Base-by-base conservation (phyloP, 37 sponge, comb jelly and placozoan species). In the Haliclona indistincta region DNA sequence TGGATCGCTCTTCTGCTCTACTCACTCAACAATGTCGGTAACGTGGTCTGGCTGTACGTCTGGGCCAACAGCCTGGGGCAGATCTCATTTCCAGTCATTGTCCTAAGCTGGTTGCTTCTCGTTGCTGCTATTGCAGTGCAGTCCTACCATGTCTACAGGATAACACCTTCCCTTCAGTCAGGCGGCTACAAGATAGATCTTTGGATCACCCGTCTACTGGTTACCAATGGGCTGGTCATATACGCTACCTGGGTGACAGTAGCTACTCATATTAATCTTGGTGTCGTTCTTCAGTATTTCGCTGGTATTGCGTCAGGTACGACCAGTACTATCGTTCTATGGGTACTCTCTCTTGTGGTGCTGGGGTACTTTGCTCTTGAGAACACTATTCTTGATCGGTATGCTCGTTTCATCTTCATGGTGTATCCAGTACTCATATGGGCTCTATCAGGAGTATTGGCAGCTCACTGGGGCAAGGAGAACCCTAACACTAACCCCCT, bases 391-490 rank as follows among this genome's bases (percentile, higher is more conserved):
- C 43, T 83, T 10, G 76, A 75, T 66, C 44, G 68, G 10, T 74
- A 39, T 30, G n/a, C 42, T 22, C 58, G 76, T 22, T 74, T 41
- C 32, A 44, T 67, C 34, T 53, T 68, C 63, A 37, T 54, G 4
- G 70, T 83, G 35, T 83, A 83, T 41, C 83, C 83, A 23, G 69
- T 75, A 6, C 22, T 83, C 17, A 67, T 75, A 2, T 83, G 83
- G 83, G 76, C 83, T 2, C 44, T 67, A 3, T 30, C 49, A 25
- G 83, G 75, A 1, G 25, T 74, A 4, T 11, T 67, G 33, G 7
- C 58, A 0, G n/a, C n/a, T n/a, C n/a, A n/a, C n/a, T 44, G 13
- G 10, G 38, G 74, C 25, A 54, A 56, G 45, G n/a, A 54, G 38
- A 51, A 20, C 7, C 68, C 39, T 55, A 33, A 67, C 10, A 23